Base-by-base conservation (phyloP, 2,797 vertebrate species). In the Craterocephalus amniculus region DNA sequence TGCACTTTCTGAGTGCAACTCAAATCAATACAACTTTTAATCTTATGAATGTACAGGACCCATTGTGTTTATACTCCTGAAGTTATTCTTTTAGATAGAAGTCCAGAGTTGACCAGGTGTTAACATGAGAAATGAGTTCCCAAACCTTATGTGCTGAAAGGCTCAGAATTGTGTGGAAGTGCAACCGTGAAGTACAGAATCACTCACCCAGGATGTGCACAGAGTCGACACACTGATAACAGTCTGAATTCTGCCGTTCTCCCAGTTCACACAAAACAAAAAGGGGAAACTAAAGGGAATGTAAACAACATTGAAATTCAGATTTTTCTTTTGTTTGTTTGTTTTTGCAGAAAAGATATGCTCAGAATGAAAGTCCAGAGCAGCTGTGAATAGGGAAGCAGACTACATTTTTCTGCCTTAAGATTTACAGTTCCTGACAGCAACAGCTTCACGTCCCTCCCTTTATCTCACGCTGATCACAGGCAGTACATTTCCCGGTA, bases 141-240 rank as follows among this genome's bases (percentile, higher is more conserved):
- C 40, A 49, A 49, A 66, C 27, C 56, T 40, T 62, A 61, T 84
- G 60, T 72, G 70, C 62, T 60, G 26, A 82, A 81, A 64, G 58
- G 51, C 60, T 79, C 48, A 70, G 66, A 80, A 66, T 69, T 62
- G 67, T 66, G 70, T 68, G 72, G 56, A 83, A 74, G 76, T 59
- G 59, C 57, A 78, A 72, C 72, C 52, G n/a, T 76, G 81, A 74
- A 72, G 62, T 64, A 27, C 75, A 71, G 65, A 81, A 52, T 67
- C 79, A 75, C 61, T 81, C 70, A 86, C 58, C 70, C 62, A 56
- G 70, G 63, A 81, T 67, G 55, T 43, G 78, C 79, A 85, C 75
- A 73, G 49, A 71, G 64, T 63, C 68, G 71, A 70, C 24, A 48
- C 57, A 27, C 63, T 63, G 75, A 84, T 76, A 80, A 61, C 68